A percentile compares a stretch with the other conserved stretches of the same genome.
Evolutionary conservation across 2,797 vertebrate genomes (phyloP).

Genomic region (Vireo griseus): DNA sequence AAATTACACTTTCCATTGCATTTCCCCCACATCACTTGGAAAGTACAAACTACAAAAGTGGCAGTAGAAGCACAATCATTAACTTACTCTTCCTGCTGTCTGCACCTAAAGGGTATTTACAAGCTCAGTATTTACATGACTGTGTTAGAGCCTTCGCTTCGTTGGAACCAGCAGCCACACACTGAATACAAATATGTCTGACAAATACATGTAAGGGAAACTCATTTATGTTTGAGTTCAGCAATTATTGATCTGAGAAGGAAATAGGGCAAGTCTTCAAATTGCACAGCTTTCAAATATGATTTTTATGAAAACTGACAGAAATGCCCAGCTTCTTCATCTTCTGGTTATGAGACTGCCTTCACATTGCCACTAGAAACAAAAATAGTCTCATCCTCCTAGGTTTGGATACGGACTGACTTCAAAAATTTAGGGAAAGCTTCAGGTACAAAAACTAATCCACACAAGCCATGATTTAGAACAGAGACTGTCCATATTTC

Average conservation of each 20-base stretch:
- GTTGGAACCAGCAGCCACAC: neutral
- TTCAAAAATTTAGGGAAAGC: neutral
- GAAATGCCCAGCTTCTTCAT: neutral
- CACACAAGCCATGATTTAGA: neutral
- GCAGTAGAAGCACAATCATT: neutral
- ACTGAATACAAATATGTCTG: neutral
- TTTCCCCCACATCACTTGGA: neutral
- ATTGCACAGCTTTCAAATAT: neutral
- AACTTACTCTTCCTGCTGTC: neutral
- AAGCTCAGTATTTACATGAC: neutral
- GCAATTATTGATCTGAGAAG: neutral
- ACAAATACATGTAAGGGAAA: neutral
- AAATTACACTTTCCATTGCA: neutral
- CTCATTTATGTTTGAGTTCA: neutral
- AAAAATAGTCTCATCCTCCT: neutral
- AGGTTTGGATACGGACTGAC: neutral
- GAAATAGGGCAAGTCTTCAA: neutral
- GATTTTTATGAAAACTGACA: neutral
- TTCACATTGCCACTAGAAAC: neutral
- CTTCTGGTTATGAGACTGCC: neutral
- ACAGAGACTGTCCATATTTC: neutral
- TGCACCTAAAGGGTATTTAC: neutral
- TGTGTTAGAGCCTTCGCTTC: neutral
- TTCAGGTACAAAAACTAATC: neutral
- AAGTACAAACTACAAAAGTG: neutral